Evolutionary conservation across 2,888 invertebrate species (phyloP).

Genomic region (Diplolepis rosae): DNA sequence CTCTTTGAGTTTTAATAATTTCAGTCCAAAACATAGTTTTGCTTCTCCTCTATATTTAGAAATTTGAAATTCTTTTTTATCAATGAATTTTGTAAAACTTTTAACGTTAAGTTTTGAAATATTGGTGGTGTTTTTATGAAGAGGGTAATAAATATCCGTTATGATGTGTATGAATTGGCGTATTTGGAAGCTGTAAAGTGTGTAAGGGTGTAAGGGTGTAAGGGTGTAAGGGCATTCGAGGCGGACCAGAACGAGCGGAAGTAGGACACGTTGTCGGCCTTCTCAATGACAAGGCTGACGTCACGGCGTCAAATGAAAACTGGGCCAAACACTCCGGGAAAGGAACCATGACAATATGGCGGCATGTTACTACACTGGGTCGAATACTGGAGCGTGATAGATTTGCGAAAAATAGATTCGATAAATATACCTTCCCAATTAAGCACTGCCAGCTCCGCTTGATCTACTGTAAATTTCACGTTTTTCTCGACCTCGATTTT

Average conservation of each 20-base stretch:
- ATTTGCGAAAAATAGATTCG: not conserved
- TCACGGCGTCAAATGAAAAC: conserved; percentile 63
- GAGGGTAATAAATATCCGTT: conserved; percentile 8
- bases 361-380: not conserved
- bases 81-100: too few relatives aligned
- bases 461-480: conserved; percentile 14
- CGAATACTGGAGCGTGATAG: not conserved
- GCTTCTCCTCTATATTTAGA: not conserved
- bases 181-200: too few relatives aligned
- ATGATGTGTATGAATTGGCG: conserved; percentile 39
- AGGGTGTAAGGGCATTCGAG: conserved; percentile 45
- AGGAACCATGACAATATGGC: conserved; percentile 23
- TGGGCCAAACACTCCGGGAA: conserved; percentile 60
- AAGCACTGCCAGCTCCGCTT: conserved; percentile 1
- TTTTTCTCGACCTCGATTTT: conserved; percentile 16
- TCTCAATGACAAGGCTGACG: conserved; percentile 71
- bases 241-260: conserved; percentile 58
- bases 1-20: too few relatives aligned
- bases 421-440: too few relatives aligned
- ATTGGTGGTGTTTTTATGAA: not conserved
- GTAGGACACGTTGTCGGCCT: conserved; percentile 67
- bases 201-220: conserved; percentile 40
- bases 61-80: not conserved
- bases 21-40: too few relatives aligned
- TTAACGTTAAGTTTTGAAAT: not conserved